Conservation (phyloP, 2,888 invertebrate genomes). For the Leistus spinibarbis region DNA sequence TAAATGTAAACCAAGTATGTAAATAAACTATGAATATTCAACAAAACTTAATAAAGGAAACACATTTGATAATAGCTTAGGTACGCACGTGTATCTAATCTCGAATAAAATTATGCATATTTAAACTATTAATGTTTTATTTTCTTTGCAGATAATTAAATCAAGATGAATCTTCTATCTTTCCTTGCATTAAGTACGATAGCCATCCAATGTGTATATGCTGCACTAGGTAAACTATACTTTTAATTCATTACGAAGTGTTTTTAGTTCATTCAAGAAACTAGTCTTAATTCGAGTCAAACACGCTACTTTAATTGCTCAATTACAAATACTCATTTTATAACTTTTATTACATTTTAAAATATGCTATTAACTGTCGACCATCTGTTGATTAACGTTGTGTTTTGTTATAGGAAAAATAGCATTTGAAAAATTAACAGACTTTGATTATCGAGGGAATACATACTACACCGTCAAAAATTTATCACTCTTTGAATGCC, state of each 20-base stretch:
- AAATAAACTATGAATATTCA: too few species aligned
- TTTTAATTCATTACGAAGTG: background rate
- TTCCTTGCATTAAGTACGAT: constrained; percentile 23
- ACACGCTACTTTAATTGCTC: background rate
- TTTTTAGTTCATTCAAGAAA: background rate
- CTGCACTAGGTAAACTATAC: constrained; percentile 29
- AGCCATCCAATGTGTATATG: constrained; percentile 16
- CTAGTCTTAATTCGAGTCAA: background rate
- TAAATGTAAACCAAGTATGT: too few species aligned
- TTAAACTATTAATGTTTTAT: constrained; percentile 2
- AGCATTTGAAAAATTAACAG: constrained; percentile 92
- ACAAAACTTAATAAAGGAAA: too few species aligned
- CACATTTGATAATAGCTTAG: background rate
- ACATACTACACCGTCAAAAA: constrained; percentile 93
- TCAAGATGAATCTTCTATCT: constrained; percentile 31
- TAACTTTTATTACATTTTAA: too few species aligned
- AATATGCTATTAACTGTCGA: too few species aligned
- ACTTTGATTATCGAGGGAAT: constrained; percentile 87
- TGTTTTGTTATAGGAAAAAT: constrained; percentile 48
- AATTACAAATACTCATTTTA: background rate
- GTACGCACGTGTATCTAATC: background rate
- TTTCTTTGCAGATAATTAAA: constrained; percentile 24
- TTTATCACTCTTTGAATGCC: constrained; percentile 90
- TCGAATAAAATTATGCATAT: background rate
- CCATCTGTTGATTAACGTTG: background rate